These are phyloP conservation scores for Emydoidea blandingii DNA, from an alignment of 2,797 vertebrate genomes.

Conservation along the genomic window DNA sequence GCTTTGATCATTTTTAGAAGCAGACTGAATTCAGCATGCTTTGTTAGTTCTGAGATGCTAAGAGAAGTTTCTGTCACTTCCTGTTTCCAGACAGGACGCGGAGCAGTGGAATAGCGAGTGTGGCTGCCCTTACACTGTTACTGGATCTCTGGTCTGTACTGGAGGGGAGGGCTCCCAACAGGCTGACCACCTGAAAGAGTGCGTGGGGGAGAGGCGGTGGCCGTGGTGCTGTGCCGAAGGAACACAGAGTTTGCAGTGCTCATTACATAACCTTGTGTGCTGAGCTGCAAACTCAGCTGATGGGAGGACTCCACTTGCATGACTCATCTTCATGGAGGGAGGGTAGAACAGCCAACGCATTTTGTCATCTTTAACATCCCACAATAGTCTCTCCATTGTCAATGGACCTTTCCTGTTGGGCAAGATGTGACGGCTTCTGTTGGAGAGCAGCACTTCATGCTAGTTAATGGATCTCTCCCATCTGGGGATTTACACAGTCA, in stretches of 20 bases:
- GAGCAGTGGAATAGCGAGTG: neutral
- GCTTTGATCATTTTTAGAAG: neutral
- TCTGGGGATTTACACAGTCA: too few species aligned
- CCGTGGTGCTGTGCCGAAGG: neutral
- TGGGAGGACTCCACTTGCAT: too few species aligned
- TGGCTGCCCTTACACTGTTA: neutral
- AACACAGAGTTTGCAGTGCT: neutral
- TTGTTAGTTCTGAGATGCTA: neutral
- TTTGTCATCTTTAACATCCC: neutral
- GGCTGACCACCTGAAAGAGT: neutral
- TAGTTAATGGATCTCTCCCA: neutral
- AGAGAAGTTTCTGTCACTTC: neutral
- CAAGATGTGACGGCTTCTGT: neutral
- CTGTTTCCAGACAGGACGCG: neutral
- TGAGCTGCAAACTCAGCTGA: neutral
- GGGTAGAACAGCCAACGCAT: neutral
- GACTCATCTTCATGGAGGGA: neutral
- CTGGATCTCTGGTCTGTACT: too few species aligned
- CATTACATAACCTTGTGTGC: neutral
- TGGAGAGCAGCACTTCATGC: neutral
- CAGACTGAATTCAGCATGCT: neutral
- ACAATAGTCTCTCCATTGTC: neutral
- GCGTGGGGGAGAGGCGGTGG: neutral
- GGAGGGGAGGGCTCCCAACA: neutral
- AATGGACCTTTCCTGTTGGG: neutral